These are phyloP conservation scores for Gisinianus flammeolus DNA, from an alignment of 2,888 invertebrate species.

Conservation along the genomic window DNA sequence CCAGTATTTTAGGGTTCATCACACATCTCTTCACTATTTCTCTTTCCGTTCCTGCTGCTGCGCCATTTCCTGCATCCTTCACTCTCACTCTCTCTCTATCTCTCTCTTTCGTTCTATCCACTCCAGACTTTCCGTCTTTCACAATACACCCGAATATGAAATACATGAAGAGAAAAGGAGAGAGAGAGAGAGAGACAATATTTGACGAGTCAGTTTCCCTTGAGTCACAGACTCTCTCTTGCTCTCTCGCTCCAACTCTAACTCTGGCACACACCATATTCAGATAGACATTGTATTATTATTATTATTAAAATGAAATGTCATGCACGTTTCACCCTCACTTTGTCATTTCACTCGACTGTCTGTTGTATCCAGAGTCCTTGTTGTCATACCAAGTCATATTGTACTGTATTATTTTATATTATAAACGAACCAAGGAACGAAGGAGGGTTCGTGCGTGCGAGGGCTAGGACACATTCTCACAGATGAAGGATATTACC, in stretches of 20 bases:
- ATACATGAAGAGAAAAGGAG: conserved; percentile 3
- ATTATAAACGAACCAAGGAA: not conserved
- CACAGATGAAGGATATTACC: not conserved
- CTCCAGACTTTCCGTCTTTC: not conserved
- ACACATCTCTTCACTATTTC: conserved; percentile 32
- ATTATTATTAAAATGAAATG: conserved; percentile 33
- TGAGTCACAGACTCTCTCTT: conserved; percentile 11
- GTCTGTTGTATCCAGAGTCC: not conserved
- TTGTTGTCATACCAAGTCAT: not conserved
- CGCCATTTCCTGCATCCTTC: conserved; percentile 11
- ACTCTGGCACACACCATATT: conserved; percentile 22
- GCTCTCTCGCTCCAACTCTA: not conserved
- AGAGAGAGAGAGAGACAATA: conserved; percentile 30
- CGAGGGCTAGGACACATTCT: no score
- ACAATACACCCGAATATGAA: conserved; percentile 1
- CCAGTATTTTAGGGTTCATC: conserved; percentile 39
- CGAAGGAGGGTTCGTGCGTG: not conserved
- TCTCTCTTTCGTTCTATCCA: not conserved
- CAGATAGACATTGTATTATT: conserved; percentile 24
- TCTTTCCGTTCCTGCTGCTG: conserved; percentile 33
- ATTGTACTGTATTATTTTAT: no score
- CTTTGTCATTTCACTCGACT: conserved; percentile 10
- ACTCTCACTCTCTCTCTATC: not conserved
- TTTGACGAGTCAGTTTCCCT: conserved; percentile 35
- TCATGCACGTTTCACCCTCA: conserved; percentile 23